Percentiles rank a stretch among this genome's conserved stretches.
Conservation (phyloP, 64 coral and sea anemone species). For the Actinia equina region DNA sequence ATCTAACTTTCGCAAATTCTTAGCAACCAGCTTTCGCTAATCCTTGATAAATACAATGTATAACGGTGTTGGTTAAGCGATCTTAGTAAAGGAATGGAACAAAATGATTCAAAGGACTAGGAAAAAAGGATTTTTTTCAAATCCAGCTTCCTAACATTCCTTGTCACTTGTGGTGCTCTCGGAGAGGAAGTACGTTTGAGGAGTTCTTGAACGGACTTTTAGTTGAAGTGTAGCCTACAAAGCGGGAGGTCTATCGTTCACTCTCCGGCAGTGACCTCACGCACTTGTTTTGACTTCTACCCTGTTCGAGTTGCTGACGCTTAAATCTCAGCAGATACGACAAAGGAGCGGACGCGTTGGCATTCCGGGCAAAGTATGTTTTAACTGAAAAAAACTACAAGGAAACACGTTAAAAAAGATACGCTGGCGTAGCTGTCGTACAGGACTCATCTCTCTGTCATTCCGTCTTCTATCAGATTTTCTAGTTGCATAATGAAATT, state of each 20-base stretch:
- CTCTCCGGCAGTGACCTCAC: not conserved
- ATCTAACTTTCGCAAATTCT: not conserved
- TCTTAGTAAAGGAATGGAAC: not conserved
- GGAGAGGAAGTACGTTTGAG: not conserved
- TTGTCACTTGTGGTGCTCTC: not conserved
- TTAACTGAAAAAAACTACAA: no score
- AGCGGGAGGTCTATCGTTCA: not conserved
- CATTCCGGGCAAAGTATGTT: no score
- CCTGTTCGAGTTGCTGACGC: not conserved
- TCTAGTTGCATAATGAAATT: not conserved
- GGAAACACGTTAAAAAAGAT: no score
- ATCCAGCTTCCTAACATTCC: not conserved
- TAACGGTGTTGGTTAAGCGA: not conserved
- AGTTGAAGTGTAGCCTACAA: not conserved
- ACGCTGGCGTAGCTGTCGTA: no score
- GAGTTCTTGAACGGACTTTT: not conserved
- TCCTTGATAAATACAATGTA: not conserved
- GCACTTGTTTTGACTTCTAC: conserved; percentile 4
- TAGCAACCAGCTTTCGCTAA: not conserved
- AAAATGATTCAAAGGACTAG: not conserved
- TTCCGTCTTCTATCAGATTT: not conserved
- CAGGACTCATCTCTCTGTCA: not conserved
- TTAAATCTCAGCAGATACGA: not conserved
- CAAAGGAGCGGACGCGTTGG: not conserved
- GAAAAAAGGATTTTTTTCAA: not conserved